Base-by-base conservation (phyloP, 2,797 vertebrate genomes). In the Manis crassicaudata region DNA sequence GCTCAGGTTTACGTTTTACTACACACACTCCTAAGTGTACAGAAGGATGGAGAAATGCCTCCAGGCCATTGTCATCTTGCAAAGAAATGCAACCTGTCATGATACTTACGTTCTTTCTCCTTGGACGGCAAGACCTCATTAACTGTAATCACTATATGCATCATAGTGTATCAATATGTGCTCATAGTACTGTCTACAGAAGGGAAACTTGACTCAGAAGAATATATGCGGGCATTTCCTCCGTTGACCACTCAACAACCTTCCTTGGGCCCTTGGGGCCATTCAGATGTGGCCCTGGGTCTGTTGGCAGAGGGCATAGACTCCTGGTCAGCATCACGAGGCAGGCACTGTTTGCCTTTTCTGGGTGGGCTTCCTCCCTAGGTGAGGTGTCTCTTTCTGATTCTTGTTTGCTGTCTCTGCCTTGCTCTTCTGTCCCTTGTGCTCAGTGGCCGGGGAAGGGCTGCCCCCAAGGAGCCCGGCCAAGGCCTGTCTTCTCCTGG, bases 151-250 rank as follows among this genome's bases (percentile, higher is more conserved):
- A 35, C 23, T 35, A 23, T 35, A 7, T 27, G 7, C 7, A 2
- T 20, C 27, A 8, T 6, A 2, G 2, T 1, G 0, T 0, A 1
- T 37, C 18, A 6, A 1, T 21, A 9, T 2, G 37, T 21, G 23
- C 17, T 37, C 35, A 7, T 0, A n/a, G 25, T 3, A 0, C 18
- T 62, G 6, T 14, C 11, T 37, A 2, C 0, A 9, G 50, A 54
- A 67, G 17, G 7, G 40, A 50, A 21, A 3, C 50, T 25, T 46
- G 27, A 52, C 25, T 23, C 16, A 70, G 65, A 9, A 46, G 25
- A 46, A 46, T 5, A 7, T 1, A 0, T 10, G 20, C 2, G 32
- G 4, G 32, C 3, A 1, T 81, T 43, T 63, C 35, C 87, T 77
- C 27, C 14, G 3, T 0, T 25, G 52, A 29, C 56, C 20, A 2